Conservation (phyloP, 2,797 vertebrate genomes). For the Pipistrellus pipistrellus region DNA sequence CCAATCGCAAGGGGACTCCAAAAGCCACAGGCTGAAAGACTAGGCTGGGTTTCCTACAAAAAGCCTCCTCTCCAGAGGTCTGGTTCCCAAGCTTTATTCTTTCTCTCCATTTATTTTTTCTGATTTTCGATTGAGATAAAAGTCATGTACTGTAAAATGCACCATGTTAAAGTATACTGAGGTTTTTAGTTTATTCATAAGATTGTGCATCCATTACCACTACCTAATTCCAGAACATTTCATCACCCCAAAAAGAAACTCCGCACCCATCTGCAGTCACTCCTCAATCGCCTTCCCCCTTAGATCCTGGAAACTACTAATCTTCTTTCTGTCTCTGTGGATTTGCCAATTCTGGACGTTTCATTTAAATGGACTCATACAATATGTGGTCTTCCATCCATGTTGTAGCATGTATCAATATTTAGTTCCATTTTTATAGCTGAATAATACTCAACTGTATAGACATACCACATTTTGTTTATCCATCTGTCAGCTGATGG, state of each 20-base stretch:
- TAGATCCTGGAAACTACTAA: not conserved
- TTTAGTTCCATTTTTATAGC: not conserved
- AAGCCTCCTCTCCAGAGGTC: not conserved
- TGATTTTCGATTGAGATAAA: conserved; percentile 41
- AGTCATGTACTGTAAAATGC: conserved; percentile 33
- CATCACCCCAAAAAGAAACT: conserved; percentile 12
- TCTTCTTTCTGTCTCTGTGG: not conserved
- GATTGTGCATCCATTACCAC: not conserved
- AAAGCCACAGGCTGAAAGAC: not conserved
- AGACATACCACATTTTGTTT: not conserved
- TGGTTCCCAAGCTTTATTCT: not conserved
- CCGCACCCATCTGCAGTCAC: not conserved
- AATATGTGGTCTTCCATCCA: not conserved
- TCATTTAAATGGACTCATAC: not conserved
- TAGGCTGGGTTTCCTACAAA: not conserved
- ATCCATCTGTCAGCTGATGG: not conserved
- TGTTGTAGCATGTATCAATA: not conserved
- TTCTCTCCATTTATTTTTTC: conserved; percentile 3
- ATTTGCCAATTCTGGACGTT: conserved; percentile 19
- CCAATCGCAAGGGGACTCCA: not conserved
- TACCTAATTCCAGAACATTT: not conserved
- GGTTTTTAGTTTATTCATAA: conserved; percentile 35
- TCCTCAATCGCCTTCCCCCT: not conserved
- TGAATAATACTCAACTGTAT: not conserved
- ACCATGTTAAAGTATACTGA: conserved; percentile 1